These are phyloP conservation scores for Metalampra italica DNA, from an alignment of 2,888 invertebrate species.

Conservation along the genomic window DNA sequence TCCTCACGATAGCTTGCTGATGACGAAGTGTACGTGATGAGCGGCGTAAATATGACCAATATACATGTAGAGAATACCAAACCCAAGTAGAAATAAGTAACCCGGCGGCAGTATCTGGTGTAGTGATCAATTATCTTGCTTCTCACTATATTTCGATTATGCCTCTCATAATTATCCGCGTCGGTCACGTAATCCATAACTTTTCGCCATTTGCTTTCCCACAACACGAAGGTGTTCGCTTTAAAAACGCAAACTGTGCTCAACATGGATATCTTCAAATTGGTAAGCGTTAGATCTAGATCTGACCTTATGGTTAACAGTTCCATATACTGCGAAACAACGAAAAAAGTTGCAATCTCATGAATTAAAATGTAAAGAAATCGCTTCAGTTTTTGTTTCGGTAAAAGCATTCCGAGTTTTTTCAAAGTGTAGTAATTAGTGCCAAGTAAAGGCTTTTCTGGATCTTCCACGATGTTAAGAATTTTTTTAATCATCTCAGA, in stretches of 20 bases:
- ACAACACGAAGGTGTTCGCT: constrained; percentile 47
- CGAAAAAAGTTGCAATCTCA: constrained; percentile 43
- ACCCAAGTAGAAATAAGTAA: constrained; percentile 57
- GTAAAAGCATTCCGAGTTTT: constrained; percentile 45
- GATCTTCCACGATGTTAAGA: constrained; percentile 40
- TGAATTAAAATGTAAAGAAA: constrained; percentile 38
- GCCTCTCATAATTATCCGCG: constrained; percentile 54
- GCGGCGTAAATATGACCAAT: constrained; percentile 39
- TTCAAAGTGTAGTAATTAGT: constrained; percentile 58
- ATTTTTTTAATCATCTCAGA: constrained; percentile 34
- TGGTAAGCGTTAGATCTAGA: constrained; percentile 51
- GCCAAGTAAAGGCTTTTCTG: constrained; percentile 42
- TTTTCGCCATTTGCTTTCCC: constrained; percentile 50
- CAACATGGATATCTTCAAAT: constrained; percentile 60
- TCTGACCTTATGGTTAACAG: constrained; percentile 51
- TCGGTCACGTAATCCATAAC: constrained; percentile 51
- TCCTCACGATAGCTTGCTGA: constrained; percentile 42
- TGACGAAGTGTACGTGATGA: constrained; percentile 43
- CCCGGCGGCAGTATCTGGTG: constrained; percentile 50
- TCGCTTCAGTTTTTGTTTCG: constrained; percentile 32
- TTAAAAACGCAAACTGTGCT: constrained; percentile 57
- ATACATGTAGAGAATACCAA: constrained; percentile 49
- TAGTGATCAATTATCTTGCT: constrained; percentile 41
- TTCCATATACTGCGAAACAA: constrained; percentile 55
- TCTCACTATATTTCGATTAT: constrained; percentile 28